Base-by-base conservation (phyloP, 2,113 vertebrate species). In the Amazona guildingii region DNA sequence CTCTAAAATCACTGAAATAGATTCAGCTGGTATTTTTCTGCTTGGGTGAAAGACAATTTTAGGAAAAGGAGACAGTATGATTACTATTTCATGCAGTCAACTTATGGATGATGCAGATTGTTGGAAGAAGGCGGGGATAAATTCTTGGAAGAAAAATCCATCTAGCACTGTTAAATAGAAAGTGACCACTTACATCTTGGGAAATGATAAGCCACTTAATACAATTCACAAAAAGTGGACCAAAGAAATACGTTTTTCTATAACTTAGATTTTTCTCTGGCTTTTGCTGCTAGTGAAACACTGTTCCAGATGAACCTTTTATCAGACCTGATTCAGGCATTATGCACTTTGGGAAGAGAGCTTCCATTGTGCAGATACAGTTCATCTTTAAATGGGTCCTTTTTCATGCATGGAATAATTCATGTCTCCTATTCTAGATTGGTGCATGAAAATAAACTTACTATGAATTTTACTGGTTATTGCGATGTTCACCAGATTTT, bases 141-240 rank as follows among this genome's bases (percentile, higher is more conserved):
- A 10, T 61, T 64, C 29, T 59, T 25, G 41, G 51, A 41, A 52
- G 16, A 37, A 57, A 79, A 37, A 31, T 72, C 21, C n/a, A 17
- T 41, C 13, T 27, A 28, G 61, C 78, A 6, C 20, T 52, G 20
- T 23, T 17, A 5, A 10, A 37, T 35, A 77, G 48, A 44, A 41
- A 15, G 44, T 29, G 55, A 24, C 62, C 2, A 0, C 17, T n/a
- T 75, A 13, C 41, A 37, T 25, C 55, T 68, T 9, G 0, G 35
- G 69, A 28, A 44, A 21, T 0, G 0, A 3, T 24, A 35, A 25
- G 29, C 35, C n/a, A 4, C 69, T 51, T 7, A 4, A 64, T 28
- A 11, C 28, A 46, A 59, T 51, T 72, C 62, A 44, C 2, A 2
- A 44, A 20, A 27, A 31, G 28, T 28, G 25, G 2, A 5, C 28